Evolutionary conservation across 2,113 vertebrate genomes (phyloP).

Genomic region (Chrysochloris asiatica): DNA sequence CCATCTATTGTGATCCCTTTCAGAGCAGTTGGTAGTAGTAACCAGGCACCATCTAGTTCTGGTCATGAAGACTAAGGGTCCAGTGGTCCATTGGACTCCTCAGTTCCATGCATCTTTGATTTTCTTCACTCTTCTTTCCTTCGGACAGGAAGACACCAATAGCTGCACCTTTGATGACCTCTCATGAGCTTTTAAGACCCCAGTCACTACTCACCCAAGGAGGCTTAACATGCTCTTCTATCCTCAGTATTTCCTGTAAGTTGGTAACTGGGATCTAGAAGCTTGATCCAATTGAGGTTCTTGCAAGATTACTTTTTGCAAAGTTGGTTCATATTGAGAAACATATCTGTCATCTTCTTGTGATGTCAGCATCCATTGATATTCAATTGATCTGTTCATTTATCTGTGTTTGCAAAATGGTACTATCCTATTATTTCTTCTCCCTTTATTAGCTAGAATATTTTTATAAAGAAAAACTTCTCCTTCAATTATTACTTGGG

Average conservation of each 20-base stretch:
- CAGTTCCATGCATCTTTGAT: too few relatives aligned
- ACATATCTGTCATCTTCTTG: background rate
- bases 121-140: too few relatives aligned
- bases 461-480: background rate
- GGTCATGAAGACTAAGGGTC: too few relatives aligned
- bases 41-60: too few relatives aligned
- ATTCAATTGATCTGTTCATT: background rate
- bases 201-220: too few relatives aligned
- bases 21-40: too few relatives aligned
- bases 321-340: background rate
- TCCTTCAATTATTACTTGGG: background rate
- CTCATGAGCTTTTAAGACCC: too few relatives aligned
- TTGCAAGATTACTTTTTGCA: background rate
- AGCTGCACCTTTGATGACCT: too few relatives aligned
- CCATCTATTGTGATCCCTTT: too few relatives aligned
- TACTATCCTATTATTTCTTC: background rate
- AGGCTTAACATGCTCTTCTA: background rate
- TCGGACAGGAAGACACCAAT: too few relatives aligned
- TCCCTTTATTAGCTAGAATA: constrained; percentile 3
- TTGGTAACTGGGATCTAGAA: background rate
- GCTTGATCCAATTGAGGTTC: background rate
- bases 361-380: constrained; percentile 8
- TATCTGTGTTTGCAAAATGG: background rate
- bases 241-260: background rate
- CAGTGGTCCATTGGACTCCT: too few relatives aligned